Conservation (phyloP, 2,888 invertebrate species). For the Nephrotoma flavescens region DNA sequence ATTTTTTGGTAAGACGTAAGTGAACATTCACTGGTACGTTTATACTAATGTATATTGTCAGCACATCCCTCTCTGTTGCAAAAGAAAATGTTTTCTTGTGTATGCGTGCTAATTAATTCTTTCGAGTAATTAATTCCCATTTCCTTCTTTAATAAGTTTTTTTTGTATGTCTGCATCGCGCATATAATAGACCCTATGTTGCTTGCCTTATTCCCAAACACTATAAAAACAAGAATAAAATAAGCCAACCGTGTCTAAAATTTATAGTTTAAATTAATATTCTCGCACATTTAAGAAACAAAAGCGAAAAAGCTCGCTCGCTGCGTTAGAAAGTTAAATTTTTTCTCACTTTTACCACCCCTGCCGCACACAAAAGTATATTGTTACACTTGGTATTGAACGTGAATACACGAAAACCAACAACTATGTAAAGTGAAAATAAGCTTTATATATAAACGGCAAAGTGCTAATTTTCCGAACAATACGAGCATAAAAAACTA, state of each 20-base stretch:
- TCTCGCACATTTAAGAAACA: neutral
- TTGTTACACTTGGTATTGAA: neutral
- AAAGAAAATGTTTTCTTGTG: neutral
- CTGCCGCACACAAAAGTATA: neutral
- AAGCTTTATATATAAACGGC: neutral
- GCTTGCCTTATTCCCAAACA: neutral
- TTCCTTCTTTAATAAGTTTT: neutral
- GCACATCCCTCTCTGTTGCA: neutral
- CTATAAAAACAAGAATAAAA: neutral
- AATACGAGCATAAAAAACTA: neutral
- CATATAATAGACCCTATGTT: neutral
- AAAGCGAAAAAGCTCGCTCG: neutral
- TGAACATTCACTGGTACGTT: too few relatives aligned
- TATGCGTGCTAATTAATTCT: neutral
- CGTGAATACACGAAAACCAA: neutral
- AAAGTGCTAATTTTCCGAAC: neutral
- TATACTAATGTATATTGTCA: too few relatives aligned
- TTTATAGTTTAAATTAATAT: neutral
- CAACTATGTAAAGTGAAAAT: neutral
- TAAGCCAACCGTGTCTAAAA: neutral
- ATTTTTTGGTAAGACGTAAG: neutral
- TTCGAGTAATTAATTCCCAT: neutral
- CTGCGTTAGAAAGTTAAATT: neutral
- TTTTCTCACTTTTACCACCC: neutral
- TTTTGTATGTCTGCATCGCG: neutral